These are phyloP conservation scores for Caerostris extrusa DNA, from an alignment of 1,140 invertebrate species.

Conservation along the genomic window DNA sequence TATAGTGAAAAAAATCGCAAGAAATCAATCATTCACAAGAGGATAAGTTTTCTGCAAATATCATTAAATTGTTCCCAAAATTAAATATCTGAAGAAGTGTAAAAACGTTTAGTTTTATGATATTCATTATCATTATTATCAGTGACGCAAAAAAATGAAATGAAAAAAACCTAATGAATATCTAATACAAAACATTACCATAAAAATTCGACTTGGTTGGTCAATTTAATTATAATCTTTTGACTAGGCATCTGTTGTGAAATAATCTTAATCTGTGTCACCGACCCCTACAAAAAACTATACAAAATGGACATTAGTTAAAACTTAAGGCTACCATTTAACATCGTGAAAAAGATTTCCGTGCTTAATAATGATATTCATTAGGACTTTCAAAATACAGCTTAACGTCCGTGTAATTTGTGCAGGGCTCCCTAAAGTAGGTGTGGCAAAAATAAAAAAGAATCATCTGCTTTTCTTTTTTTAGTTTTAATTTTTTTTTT, in stretches of 20 bases:
- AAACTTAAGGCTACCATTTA: background rate
- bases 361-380: constrained; percentile 1
- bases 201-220: background rate
- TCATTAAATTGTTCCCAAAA: no score
- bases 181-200: no score
- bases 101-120: no score
- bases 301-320: background rate
- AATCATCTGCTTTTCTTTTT: background rate
- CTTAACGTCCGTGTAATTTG: constrained; percentile 31
- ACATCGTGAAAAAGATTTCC: background rate
- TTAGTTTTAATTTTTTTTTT: background rate
- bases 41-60: no score
- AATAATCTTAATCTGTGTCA: background rate
- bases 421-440: background rate
- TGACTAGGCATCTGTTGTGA: no score
- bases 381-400: background rate
- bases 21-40: no score
- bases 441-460: background rate
- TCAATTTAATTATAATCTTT: background rate
- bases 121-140: no score
- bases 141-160: no score
- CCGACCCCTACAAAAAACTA: background rate
- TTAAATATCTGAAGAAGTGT: no score
- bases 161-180: no score
- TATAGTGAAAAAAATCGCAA: no score